phyloP scores from a whole-genome alignment of 2,113 vertebrate species.

The Alethe diademata region DNA sequence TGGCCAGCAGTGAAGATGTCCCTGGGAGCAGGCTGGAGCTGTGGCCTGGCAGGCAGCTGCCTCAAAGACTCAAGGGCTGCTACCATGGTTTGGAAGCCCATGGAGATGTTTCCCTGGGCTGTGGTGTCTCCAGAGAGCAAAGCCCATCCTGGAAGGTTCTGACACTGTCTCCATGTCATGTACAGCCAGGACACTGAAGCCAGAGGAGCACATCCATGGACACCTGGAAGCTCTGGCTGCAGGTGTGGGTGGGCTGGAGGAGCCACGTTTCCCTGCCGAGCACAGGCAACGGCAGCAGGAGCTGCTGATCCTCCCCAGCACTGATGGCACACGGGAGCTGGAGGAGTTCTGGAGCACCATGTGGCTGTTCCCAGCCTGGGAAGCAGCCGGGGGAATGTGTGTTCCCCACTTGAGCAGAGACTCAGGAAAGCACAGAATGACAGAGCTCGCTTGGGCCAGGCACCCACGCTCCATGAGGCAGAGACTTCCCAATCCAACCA shows the following conservation, averaged over 20 bases:
- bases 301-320: not conserved
- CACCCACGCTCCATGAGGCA: rapidly evolving
- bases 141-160: not conserved
- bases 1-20: too few relatives aligned
- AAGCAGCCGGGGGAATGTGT: rapidly evolving
- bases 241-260: rapidly evolving
- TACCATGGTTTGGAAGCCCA: not conserved
- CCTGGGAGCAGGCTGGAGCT: not conserved
- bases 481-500: not conserved
- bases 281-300: rapidly evolving
- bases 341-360: not conserved
- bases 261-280: rapidly evolving
- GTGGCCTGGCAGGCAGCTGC: not conserved
- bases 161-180: not conserved
- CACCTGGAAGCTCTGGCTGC: not conserved
- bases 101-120: not conserved
- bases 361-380: not conserved
- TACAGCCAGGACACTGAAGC: not conserved
- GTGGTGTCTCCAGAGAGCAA: not conserved
- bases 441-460: not conserved
- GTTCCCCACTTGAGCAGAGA: not conserved
- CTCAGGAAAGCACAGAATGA: not conserved
- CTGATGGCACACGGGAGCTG: not conserved
- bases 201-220: not conserved
- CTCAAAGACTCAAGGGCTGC: not conserved